Evolutionary conservation across 2,113 vertebrate genomes (phyloP).

Genomic region (Argyrosomus japonicus): DNA sequence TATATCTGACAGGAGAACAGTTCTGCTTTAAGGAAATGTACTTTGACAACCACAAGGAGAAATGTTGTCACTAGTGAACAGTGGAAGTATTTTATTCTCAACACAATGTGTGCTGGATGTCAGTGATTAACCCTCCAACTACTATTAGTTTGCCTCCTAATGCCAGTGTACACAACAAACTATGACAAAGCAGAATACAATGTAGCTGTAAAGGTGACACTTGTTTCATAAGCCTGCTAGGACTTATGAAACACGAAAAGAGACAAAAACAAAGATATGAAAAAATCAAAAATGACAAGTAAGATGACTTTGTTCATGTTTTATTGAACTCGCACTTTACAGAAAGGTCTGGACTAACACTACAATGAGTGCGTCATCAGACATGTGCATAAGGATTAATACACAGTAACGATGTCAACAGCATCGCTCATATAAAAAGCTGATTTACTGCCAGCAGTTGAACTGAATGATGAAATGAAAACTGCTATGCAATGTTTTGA

Average conservation of each 20-base stretch:
- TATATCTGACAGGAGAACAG: not conserved
- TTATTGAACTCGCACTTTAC: constrained; percentile 12
- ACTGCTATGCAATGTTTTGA: not conserved
- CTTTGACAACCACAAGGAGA: no score
- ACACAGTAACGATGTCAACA: not conserved
- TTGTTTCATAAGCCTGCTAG: not conserved
- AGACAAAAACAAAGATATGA: not conserved
- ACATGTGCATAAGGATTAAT: not conserved
- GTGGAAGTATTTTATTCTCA: no score
- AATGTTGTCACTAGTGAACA: no score
- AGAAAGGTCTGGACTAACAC: not conserved
- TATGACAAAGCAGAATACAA: not conserved
- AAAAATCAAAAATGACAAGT: constrained; percentile 4
- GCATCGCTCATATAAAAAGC: not conserved
- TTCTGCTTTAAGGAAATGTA: not conserved
- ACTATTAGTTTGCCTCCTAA: not conserved
- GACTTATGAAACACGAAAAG: not conserved
- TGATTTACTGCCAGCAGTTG: not conserved
- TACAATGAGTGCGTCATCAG: not conserved
- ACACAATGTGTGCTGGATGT: not conserved
- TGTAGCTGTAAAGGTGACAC: no score
- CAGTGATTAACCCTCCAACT: no score
- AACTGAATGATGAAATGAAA: not conserved
- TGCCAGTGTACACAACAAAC: not conserved
- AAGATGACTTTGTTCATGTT: constrained; percentile 4